A percentile compares a stretch with the other conserved stretches of the same genome.
Evolutionary conservation across 2,797 vertebrate genomes (phyloP).

Genomic region (Oceanodroma leucorhoa): DNA sequence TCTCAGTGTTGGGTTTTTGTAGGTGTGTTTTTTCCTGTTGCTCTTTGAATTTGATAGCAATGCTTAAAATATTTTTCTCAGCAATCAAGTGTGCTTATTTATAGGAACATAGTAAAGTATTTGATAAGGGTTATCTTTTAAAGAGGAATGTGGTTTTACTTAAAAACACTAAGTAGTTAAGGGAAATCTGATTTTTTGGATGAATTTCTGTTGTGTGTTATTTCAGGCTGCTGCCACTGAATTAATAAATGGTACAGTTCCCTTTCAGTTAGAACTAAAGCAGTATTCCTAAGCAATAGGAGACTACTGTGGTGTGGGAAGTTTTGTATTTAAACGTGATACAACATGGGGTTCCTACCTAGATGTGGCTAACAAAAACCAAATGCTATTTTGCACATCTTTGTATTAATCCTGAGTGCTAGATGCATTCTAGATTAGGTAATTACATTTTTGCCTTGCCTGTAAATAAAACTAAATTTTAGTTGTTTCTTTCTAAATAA

Average conservation of each 20-base stretch:
- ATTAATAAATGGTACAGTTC: neutral
- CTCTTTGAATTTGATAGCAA: neutral
- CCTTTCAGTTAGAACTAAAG: neutral
- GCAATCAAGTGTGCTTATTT: neutral
- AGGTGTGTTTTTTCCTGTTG: neutral
- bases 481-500: neutral
- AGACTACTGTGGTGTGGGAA: neutral
- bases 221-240: neutral
- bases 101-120: neutral
- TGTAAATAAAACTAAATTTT: neutral
- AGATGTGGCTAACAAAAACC: neutral
- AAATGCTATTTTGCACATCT: neutral
- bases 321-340: neutral
- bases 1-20: neutral
- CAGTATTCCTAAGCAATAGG: neutral
- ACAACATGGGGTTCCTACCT: neutral
- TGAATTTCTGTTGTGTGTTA: neutral
- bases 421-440: neutral
- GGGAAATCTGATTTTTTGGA: neutral
- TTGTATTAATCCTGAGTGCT: neutral
- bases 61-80: neutral
- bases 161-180: neutral
- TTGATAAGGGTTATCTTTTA: neutral
- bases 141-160: neutral
- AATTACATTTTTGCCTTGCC: neutral